Evolutionary conservation across 2,113 vertebrate genomes (phyloP), one percentile per base, ranked within the genome.

Genomic region (Coturnix japonica): DNA sequence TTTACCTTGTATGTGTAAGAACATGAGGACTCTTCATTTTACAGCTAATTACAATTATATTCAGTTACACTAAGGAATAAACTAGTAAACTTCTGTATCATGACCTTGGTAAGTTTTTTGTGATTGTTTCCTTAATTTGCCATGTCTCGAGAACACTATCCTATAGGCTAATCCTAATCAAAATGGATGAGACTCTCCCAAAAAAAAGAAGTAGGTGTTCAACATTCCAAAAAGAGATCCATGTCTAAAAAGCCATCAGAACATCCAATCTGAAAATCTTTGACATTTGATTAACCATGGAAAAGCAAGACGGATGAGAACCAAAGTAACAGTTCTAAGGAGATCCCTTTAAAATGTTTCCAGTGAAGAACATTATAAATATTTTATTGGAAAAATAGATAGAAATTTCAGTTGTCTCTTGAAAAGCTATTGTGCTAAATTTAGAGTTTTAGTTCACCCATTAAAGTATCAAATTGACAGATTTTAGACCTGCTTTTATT

Each of bases 391-490:
- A 82, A 81, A 46, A 79, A 63, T 3, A 70, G 47, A 77, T 31
- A 59, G 41, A 71, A 85, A 82, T 89, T 94, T 70, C 64, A 85
- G 37, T 67, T 79, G 54, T 79, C 63, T 67, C 67, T 89, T 87
- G 54, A 94, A 96, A 63, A 89, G 28, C 46, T 82, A 35, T 30
- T 87, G 33, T 67, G 33, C 67, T 77, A 74, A 90, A 89, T 89
- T 92, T 95, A 78, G 71, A 85, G 71, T 82, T 85, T 85, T 76
- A 73, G 73, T 82, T 76, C 83, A 66, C 59, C 35, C 43, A 63
- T 69, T 94, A 85, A 86, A 85, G 49, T 89, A 94, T 79, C 83
- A 95, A 90, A 90, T 85, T 11, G n/a, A 77, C 56, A 87, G n/a
- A 92, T 63, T 90, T 92, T 64, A 87, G 33, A 63, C 37, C 59